Conservation (phyloP, 2,888 invertebrate genomes). For the Aspidiotus destructor region DNA sequence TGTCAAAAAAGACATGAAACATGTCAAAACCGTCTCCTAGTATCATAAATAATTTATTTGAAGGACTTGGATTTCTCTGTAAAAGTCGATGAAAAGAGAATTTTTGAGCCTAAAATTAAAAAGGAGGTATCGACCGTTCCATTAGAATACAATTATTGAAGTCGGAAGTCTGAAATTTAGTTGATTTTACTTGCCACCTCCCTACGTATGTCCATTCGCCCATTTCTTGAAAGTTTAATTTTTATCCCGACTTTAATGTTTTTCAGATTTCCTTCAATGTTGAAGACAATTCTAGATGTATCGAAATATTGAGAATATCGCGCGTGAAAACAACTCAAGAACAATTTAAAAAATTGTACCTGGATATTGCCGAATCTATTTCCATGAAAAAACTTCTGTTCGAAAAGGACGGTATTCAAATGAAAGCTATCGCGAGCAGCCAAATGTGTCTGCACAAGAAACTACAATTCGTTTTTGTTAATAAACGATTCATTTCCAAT, state of each 20-base stretch:
- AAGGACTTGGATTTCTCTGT: too few species aligned
- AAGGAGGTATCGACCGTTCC: too few species aligned
- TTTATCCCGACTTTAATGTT: background rate
- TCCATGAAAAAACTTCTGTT: constrained; percentile 1
- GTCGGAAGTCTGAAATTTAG: too few species aligned
- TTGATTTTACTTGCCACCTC: too few species aligned
- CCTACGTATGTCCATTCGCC: too few species aligned
- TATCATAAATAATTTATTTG: too few species aligned
- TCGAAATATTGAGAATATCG: constrained; percentile 15
- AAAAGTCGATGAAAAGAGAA: too few species aligned
- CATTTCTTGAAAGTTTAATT: too few species aligned
- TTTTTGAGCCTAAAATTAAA: too few species aligned
- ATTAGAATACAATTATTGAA: too few species aligned
- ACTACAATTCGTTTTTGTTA: constrained; percentile 20
- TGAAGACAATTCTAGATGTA: constrained; percentile 8
- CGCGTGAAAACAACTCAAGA: background rate
- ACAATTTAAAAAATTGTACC: constrained; percentile 6
- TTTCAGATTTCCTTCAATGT: constrained; percentile 14
- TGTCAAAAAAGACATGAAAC: too few species aligned
- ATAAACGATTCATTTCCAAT: constrained; percentile 17
- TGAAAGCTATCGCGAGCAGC: constrained; percentile 6
- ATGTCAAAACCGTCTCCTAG: too few species aligned
- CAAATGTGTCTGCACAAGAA: background rate
- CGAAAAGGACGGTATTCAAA: background rate
- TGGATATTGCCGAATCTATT: background rate